Evolutionary conservation across 2,113 vertebrate species (phyloP).

Genomic region (Ictidomys tridecemlineatus): DNA sequence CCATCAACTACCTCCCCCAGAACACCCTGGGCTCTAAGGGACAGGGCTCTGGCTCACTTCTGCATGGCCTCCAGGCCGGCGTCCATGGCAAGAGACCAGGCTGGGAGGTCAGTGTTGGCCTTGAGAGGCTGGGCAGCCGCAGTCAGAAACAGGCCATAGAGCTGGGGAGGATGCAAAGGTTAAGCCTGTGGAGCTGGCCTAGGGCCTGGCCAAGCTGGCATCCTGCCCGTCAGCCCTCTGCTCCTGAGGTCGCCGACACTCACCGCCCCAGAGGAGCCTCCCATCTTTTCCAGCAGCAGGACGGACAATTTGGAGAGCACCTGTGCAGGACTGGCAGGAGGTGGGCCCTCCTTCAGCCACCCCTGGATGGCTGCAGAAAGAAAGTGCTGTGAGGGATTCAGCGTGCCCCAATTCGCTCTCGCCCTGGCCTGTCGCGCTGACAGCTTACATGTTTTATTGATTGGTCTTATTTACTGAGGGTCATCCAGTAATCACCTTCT

Average conservation of each 20-base stretch:
- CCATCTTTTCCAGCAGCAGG: constrained; percentile 95
- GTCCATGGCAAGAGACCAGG: constrained; percentile 94
- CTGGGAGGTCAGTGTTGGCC: constrained; percentile 67
- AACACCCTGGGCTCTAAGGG: not conserved
- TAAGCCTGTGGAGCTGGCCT: not conserved
- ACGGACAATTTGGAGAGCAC: constrained; percentile 90
- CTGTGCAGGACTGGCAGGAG: constrained; percentile 87
- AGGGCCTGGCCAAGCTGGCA: not conserved
- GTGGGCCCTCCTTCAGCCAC: constrained; percentile 87
- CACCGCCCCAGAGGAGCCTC: constrained; percentile 96
- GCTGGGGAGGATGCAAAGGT: constrained; percentile 77
- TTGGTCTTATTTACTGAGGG: not conserved
- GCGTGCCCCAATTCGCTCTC: not conserved
- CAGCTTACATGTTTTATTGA: not conserved
- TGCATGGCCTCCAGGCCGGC: constrained; percentile 94
- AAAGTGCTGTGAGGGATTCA: not conserved
- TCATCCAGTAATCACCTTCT: not conserved
- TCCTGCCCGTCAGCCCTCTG: not conserved
- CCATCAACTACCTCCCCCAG: no score
- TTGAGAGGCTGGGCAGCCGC: constrained; percentile 91
- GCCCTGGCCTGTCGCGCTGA: not conserved
- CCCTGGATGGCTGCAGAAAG: constrained; percentile 90
- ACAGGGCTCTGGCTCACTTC: constrained; percentile 85
- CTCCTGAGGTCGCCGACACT: constrained; percentile 51
- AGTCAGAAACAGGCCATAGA: constrained; percentile 96